Base-by-base conservation (phyloP, 2,113 vertebrate genomes). In the Microcebus tavaratra region DNA sequence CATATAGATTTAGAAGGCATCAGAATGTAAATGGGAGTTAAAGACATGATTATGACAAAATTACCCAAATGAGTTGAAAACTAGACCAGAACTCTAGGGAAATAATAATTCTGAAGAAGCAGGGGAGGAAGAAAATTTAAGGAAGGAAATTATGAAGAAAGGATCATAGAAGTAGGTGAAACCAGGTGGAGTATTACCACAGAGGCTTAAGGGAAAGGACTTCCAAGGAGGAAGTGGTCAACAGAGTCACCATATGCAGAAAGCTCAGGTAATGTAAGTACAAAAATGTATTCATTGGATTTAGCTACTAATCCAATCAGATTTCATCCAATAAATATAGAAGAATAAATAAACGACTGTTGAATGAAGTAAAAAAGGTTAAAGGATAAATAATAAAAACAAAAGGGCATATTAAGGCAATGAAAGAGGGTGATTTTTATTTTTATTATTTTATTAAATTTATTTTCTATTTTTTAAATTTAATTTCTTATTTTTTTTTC, bases 51-150 rank as follows among this genome's bases (percentile, higher is more conserved):
- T 61, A 82, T 34, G n/a, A 90, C 59, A 61, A 75, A 97, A 93
- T 93, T 23, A 48, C 31, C 48, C 87, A 80, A 85, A 78, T 48
- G 31, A 90, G 76, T 5, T 82, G 61, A 91, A 80, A 61, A 87
- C 29, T 53, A 34, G 8, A 81, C 68, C 6, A 75, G 42, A 93
- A 45, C 12, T 88, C 55, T 72, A 48, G 63, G 79, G 18, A 20
- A 88, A 65, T 20, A 92, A n/a, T 83, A 93, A 88, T 21, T 97
- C 65, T 67, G n/a, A 97, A 88, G 29, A 29, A 88, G 45, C 20
- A 61, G 73, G 20, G 36, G 21, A 63, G 11, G 61, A 90, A 84
- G 39, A 90, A 59, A 36, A 59, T 59, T 31, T 7, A n/a, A 88
- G 82, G 42, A 88, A 84, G 63, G n/a, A 82, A 70, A 95, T 75